These are phyloP conservation scores for Gnathonemus longibarbis DNA, from an alignment of 2,113 vertebrate genomes.

Conservation along the genomic window DNA sequence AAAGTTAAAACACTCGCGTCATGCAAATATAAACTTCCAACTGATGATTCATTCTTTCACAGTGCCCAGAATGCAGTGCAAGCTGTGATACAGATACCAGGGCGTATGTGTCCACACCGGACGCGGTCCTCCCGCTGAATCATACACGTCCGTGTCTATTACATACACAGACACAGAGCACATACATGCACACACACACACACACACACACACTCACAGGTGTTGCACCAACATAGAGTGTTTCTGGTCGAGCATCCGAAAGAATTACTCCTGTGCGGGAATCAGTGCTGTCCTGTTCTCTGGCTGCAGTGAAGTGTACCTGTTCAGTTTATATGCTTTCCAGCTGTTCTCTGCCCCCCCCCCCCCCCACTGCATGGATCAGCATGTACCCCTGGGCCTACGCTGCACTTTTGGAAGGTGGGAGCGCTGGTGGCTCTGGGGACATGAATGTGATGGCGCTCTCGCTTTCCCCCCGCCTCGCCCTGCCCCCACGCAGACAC, in stretches of 20 bases:
- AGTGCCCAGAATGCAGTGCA: background rate
- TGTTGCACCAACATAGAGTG: background rate
- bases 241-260: background rate
- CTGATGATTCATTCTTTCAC: background rate
- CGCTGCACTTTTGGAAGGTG: background rate
- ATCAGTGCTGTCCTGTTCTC: background rate
- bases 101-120: background rate
- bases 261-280: background rate
- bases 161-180: background rate
- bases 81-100: background rate
- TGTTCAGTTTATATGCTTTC: background rate
- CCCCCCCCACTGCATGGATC: background rate
- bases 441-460: conserved; percentile 7
- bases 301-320: background rate
- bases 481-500: conserved; percentile 62
- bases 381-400: background rate
- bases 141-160: background rate
- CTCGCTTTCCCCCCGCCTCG: background rate
- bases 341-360: background rate
- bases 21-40: background rate
- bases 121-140: background rate
- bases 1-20: background rate
- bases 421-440: background rate
- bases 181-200: background rate
- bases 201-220: background rate